Base-by-base conservation (phyloP, 2,888 invertebrate genomes). In the Athalia cordata region DNA sequence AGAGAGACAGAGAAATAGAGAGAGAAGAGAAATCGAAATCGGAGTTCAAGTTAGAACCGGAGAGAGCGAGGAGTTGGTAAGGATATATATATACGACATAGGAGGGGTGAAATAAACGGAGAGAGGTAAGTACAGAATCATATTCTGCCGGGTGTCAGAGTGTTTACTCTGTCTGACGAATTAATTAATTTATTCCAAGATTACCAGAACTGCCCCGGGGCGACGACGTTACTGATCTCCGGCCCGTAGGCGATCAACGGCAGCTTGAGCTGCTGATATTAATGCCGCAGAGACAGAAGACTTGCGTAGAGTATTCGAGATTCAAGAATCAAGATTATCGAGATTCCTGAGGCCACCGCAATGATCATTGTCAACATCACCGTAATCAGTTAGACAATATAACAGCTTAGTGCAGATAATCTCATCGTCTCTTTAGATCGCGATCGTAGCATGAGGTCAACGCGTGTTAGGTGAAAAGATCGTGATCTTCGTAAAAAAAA, bases 161-260 rank as follows among this genome's bases (percentile, higher is more conserved):
- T 87, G 87, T 88, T 87, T 88, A 85, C 86, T 88, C 84, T 86
- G 83, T 83, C 83, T 84, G 84, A 82, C 85, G 88, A 86, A 88
- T 88, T 88, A 87, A 87, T 87, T 87, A 88, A 87, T 87, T 87
- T 86, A 86, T 87, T 87, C 86, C 82, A 83, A 87, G 87, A 88
- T 88, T 84, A 85, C 81, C 83, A 81, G 81, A 84, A 82, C 77
- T 80, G 81, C 81, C 82, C 57, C 78, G 79, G 81, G 81, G 80
- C 68, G 15, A 50, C 70, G 77, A 55, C 80, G 68, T 79, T 80
- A 67, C 79, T 77, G 52, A 80, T 80, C 62, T 80, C 80, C 57
- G 77, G 75, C 72, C 78, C 80, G 74, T 78, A 79, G 68, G 78
- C 78, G 66, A 68, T 29, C 13, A 7, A 15, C 43, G 52, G 11